phyloP scores from a whole-genome alignment of 2,113 vertebrate genomes.

The Bothrops jararaca region DNA sequence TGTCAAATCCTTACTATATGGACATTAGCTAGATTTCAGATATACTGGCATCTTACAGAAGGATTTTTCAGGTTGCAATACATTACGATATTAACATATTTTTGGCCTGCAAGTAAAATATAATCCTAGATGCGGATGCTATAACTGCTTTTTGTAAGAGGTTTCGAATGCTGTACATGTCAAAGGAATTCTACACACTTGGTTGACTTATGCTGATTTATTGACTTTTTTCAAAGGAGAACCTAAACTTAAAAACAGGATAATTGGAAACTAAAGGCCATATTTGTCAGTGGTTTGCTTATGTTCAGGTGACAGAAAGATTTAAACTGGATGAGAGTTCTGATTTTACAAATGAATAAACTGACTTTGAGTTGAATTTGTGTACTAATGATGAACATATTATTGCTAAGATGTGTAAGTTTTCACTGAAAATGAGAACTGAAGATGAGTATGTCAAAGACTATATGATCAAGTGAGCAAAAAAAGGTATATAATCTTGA shows the following conservation, averaged over 20 bases:
- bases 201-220: neutral
- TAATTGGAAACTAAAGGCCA: no score
- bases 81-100: neutral
- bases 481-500: neutral
- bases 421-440: neutral
- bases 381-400: neutral
- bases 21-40: neutral
- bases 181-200: neutral
- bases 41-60: neutral
- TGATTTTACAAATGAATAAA: neutral
- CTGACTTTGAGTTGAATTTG: no score
- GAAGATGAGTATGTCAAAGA: neutral
- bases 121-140: neutral
- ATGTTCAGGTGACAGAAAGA: no score
- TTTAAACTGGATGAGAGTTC: neutral
- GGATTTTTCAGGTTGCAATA: neutral
- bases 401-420: neutral
- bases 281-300: no score
- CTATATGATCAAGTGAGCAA: neutral
- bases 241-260: no score
- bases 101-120: neutral
- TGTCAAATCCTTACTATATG: neutral
- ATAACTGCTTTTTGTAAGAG: neutral
- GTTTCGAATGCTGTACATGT: neutral
- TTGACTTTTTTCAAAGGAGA: no score